Evolutionary conservation across 2,797 vertebrate genomes (phyloP).

Genomic region (Myripristis murdjan): DNA sequence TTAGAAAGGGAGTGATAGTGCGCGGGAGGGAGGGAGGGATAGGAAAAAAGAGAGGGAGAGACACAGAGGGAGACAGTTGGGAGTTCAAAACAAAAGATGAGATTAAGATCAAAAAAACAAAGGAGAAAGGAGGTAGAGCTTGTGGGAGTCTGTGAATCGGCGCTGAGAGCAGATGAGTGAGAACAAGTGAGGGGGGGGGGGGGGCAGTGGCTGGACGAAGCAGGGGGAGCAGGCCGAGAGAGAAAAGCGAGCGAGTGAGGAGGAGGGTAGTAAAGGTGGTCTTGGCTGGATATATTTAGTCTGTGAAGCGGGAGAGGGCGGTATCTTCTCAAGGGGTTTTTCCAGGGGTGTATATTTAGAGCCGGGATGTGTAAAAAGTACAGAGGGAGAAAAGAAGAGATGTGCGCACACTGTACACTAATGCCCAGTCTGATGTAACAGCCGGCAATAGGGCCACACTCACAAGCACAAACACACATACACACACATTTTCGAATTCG

Average conservation of each 20-base stretch:
- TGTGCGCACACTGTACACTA: conserved; percentile 73
- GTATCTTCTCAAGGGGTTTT: conserved; percentile 85
- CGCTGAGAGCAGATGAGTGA: conserved; percentile 32
- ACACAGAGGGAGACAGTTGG: neutral
- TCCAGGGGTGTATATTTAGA: conserved; percentile 88
- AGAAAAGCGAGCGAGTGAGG: conserved; percentile 27
- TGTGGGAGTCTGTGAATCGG: conserved; percentile 7
- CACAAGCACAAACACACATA: conserved; percentile 35
- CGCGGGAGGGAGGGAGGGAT: neutral
- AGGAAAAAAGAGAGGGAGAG: neutral
- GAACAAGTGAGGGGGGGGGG: conserved; percentile 13
- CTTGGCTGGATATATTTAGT: conserved; percentile 83
- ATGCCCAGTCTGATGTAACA: conserved; percentile 85
- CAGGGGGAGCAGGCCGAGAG: conserved; percentile 16
- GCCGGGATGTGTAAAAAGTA: conserved; percentile 76
- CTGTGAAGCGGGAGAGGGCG: conserved; percentile 71
- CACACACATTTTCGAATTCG: conserved; percentile 55
- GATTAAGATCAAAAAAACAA: neutral
- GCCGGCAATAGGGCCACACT: conserved; percentile 82
- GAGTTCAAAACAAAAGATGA: neutral
- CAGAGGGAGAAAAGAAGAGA: conserved; percentile 78
- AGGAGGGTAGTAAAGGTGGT: conserved; percentile 69
- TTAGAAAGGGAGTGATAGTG: conserved; percentile 4
- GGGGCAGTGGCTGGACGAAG: conserved; percentile 8
- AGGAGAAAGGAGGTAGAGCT: neutral